Conservation (phyloP, 2,113 vertebrate genomes). For the Oophaga pumilio region DNA sequence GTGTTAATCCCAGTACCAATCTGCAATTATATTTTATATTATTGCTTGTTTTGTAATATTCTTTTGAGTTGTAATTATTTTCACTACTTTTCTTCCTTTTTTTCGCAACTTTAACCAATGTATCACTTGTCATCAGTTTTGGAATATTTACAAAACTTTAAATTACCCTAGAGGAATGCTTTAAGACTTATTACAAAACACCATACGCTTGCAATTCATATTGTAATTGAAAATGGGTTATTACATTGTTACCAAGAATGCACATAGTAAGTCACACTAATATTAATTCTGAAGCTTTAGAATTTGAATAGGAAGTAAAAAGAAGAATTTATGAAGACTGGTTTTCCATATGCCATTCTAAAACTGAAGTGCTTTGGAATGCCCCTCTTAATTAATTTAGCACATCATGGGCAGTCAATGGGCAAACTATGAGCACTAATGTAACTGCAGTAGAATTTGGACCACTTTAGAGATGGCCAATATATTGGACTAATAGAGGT, state of each 20-base stretch:
- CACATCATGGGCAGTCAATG: no score
- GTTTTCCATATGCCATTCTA: no score
- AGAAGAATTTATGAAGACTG: no score
- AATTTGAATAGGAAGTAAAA: background rate
- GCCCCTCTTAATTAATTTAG: no score
- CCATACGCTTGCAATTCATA: background rate
- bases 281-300: background rate
- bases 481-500: no score
- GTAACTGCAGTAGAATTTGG: no score
- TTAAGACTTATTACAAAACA: constrained; percentile 9
- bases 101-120: background rate
- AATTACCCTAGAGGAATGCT: constrained; percentile 3
- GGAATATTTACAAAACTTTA: background rate
- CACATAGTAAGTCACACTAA: background rate
- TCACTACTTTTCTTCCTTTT: background rate
- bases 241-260: background rate
- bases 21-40: background rate
- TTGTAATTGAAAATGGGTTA: background rate
- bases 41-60: background rate
- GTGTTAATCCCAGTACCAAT: background rate
- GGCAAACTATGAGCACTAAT: no score
- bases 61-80: background rate
- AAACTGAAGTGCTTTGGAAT: no score
- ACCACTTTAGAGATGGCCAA: no score
- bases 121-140: background rate